Percentiles rank a stretch among this genome's conserved stretches.
Conservation (phyloP, 2,113 vertebrate species). For the Clarias macrocephalus region DNA sequence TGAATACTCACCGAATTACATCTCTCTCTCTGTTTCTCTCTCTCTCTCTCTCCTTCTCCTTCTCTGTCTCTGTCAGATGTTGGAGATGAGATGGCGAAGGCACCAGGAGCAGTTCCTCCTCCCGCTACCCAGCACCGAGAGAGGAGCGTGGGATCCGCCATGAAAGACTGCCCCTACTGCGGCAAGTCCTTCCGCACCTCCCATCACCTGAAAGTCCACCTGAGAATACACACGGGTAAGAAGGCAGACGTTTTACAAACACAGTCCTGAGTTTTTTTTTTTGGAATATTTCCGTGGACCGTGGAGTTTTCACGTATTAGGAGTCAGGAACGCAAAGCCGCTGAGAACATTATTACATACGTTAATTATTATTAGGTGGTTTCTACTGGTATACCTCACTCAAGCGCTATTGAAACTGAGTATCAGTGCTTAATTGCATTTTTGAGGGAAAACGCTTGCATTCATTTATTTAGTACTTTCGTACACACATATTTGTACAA, state of each 20-base stretch:
- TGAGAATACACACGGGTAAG: conserved; percentile 99
- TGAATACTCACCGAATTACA: conserved; percentile 73
- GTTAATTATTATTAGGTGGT: not conserved
- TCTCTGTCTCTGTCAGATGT: conserved; percentile 81
- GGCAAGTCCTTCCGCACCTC: conserved; percentile 98
- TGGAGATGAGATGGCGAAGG: conserved; percentile 91
- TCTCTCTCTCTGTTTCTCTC: conserved; percentile 48
- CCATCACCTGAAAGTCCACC: conserved; percentile 98
- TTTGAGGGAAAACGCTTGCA: not conserved
- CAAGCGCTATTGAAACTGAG: not conserved
- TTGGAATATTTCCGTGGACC: not conserved
- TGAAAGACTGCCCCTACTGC: conserved; percentile 98
- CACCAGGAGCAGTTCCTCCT: conserved; percentile 79
- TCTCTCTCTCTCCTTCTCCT: conserved; percentile 51
- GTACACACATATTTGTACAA: too few relatives aligned
- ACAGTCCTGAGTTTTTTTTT: not conserved
- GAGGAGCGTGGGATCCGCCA: conserved; percentile 87
- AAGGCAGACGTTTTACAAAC: not conserved
- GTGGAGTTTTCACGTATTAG: not conserved
- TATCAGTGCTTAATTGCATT: not conserved
- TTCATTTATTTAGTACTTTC: not conserved
- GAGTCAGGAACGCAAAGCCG: not conserved
- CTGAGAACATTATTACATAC: not conserved
- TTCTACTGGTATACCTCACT: not conserved
- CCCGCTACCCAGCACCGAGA: conserved; percentile 85